Percentiles rank a stretch among this genome's conserved stretches.
Evolutionary conservation across 2,113 vertebrate genomes (phyloP).

Genomic region (Plecturocebus donacophilus): DNA sequence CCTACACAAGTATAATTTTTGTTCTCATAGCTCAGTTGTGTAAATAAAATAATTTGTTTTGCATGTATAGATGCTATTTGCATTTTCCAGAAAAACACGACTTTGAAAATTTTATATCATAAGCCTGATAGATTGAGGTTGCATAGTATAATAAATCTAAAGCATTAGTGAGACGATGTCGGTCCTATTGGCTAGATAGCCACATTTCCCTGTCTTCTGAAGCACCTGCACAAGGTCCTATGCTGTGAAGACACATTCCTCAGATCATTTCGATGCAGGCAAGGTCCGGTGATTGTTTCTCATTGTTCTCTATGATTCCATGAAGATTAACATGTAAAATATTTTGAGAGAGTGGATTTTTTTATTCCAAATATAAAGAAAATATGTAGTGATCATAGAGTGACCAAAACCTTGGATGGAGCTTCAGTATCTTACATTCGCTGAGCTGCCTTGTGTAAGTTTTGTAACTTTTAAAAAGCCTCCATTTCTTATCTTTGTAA

Average conservation of each 20-base stretch:
- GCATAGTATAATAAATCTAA: neutral
- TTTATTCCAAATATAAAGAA: neutral
- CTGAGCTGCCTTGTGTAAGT: neutral
- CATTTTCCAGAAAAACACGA: neutral
- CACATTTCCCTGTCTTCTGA: neutral
- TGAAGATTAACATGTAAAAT: neutral
- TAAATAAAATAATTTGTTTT: neutral
- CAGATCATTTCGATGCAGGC: neutral
- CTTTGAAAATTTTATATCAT: constrained; percentile 22
- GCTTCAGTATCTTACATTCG: neutral
- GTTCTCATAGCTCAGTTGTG: neutral
- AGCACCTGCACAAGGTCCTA: neutral
- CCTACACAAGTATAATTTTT: neutral
- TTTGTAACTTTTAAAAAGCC: neutral
- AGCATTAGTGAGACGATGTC: neutral
- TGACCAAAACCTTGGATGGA: neutral
- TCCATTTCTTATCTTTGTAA: constrained; percentile 42
- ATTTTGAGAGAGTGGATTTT: constrained; percentile 6
- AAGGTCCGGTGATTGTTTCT: neutral
- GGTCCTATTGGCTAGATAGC: neutral
- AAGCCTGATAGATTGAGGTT: neutral
- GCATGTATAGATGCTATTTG: neutral
- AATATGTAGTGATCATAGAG: neutral
- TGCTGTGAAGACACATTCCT: neutral
- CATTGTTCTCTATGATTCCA: neutral